Base-by-base conservation (phyloP, 2,888 invertebrate species). In the Coecobrya sp. region DNA sequence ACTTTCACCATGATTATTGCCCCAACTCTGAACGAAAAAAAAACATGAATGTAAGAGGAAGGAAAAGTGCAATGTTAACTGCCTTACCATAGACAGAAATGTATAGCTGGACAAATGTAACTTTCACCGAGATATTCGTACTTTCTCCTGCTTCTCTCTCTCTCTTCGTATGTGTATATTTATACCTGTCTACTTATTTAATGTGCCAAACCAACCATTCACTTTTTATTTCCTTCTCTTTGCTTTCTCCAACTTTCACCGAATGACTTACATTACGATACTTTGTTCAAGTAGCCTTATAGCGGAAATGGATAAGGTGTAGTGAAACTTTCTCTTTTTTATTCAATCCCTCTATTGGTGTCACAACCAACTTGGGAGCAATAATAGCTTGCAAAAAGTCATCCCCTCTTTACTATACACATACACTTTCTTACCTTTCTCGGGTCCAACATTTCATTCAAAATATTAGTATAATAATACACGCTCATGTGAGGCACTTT, bases 361-460 rank as follows among this genome's bases (percentile, higher is more conserved):
- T 90, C 87, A 92, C 65, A 82, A 85, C 55, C 92, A 55, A 84
- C 84, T 25, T 16, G 93, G 93, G 93, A 93, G 45, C 62, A 65
- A 68, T 93, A 92, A 93, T 93, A 93, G 90, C 70, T 93, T 92
- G 82, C 87, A 87, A 85, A 93, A 93, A 90, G 86, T 87, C 93
- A 90, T 93, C 68, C 68, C 55, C 62, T 25, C 59, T 25, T 42
- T n/a, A 36, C 42, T 45, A 73, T 45, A 11, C n/a, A 73, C 13
- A 7, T 68, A 68, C 42, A 36, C 70, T 79, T 19, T n/a, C 76
- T 30, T 36, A 19, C 11, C 16, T 76, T n/a, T 76, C 30, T 76
- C 42, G 13, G 79, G 22, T 52, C 1, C 79, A n/a, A 52, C 22
- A 52, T 52, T 49, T 79, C 52, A 79, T 52, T 79, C 79, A 79